Evolutionary conservation across 35 echinoderm and acorn worm genomes (phyloP), one percentile per base, ranked within the genome.

Genomic region (Apostichopus californicus): DNA sequence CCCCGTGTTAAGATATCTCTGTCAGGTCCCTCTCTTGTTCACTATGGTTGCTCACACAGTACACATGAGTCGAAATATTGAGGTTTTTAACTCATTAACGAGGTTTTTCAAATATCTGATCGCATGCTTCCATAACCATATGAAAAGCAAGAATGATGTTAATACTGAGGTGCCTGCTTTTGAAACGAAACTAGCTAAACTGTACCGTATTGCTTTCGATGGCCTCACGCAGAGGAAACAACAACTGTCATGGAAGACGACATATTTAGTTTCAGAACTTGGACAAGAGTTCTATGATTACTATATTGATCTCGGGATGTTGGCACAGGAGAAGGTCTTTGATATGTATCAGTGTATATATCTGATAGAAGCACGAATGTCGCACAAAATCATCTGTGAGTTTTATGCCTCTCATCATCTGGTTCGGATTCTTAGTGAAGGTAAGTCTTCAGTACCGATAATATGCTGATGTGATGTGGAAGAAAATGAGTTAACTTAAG

Each of bases 21-120:
- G 71, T n/a, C 13, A 73, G 71, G 71, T n/a, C 15, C 71, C 71
- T 73, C 71, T 73, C 6, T 73, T 73, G 6, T 73, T 17, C 17
- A 73, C 71, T 22, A 73, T 73, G 71, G 71, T 73, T 73, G 71
- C 71, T 18, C 71, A 73, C 71, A 73, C n/a, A 73, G 71, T 18
- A n/a, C 20, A 73, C 20, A 18, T 21, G n/a, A 73, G 11, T 12
- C 6, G n/a, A 18, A 18, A 73, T 73, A 12, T 73, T 73, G 71
- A 73, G 71, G n/a, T 73, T 18, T 73, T 73, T 73, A 73, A 18
- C 13, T n/a, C 71, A 17, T 12, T 18, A 17, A 73, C 71, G 2
- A 22, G 20, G 71, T 73, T 73, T 22, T 14, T 73, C 58, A 7
- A 18, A 7, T 73, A 18, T 73, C 14, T 73, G 20, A n/a, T 73